Conservation (phyloP, 2,888 invertebrate species). For the Catotricha subobsoleta region DNA sequence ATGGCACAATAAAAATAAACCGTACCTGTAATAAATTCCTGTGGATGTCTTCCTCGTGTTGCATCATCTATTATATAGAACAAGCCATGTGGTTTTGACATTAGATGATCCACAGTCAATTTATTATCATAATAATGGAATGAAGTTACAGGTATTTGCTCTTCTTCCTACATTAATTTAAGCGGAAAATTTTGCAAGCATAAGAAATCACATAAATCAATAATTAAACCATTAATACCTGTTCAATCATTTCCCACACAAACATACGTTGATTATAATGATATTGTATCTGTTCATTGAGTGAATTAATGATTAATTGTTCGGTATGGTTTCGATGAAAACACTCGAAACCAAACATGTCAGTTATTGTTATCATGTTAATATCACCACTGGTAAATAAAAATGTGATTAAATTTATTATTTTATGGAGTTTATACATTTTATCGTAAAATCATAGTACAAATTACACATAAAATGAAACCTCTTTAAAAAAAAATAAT, state of each 20-base stretch:
- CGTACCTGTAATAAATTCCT: slow-evolving; percentile 54
- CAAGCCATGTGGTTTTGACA: slow-evolving; percentile 67
- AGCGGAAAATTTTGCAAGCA: neutral
- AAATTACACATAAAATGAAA: too few species aligned
- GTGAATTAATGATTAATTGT: slow-evolving; percentile 72
- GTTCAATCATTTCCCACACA: slow-evolving; percentile 69
- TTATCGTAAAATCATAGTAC: too few species aligned
- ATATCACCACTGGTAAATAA: slow-evolving; percentile 56
- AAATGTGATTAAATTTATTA: neutral
- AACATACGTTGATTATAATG: slow-evolving; percentile 83
- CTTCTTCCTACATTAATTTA: slow-evolving; percentile 48
- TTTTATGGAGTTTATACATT: too few species aligned
- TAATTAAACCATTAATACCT: slow-evolving; percentile 20
- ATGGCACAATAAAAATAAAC: slow-evolving; percentile 2
- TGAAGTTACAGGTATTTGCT: slow-evolving; percentile 51
- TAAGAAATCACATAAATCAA: neutral
- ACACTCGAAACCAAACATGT: slow-evolving; percentile 87
- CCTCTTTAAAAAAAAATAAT: too few species aligned
- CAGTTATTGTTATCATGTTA: slow-evolving; percentile 62
- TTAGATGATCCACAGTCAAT: slow-evolving; percentile 67
- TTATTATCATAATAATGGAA: slow-evolving; percentile 78
- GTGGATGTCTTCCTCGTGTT: slow-evolving; percentile 51
- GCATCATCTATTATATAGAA: slow-evolving; percentile 78
- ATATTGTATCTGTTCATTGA: slow-evolving; percentile 87
- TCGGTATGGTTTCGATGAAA: slow-evolving; percentile 70